Percentiles rank a stretch among this genome's conserved stretches.
Evolutionary conservation across 2,797 vertebrate species (phyloP).

Genomic region (Silurus lanzhouensis): DNA sequence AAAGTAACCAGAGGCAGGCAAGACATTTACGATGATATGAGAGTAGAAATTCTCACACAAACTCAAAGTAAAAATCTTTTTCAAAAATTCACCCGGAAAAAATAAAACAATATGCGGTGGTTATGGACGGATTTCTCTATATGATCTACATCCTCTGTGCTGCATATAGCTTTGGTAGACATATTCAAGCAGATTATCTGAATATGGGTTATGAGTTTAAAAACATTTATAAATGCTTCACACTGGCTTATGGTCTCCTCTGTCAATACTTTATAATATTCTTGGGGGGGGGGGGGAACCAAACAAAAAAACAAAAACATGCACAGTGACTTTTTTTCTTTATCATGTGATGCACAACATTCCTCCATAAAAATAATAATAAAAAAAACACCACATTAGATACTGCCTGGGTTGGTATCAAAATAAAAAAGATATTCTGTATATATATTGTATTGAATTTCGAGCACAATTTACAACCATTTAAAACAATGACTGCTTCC

Average conservation of each 20-base stretch:
- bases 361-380: too few relatives aligned
- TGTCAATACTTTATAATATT: not conserved
- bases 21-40: not conserved
- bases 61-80: not conserved
- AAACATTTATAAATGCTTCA: constrained; percentile 26
- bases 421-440: constrained; percentile 49
- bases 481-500: constrained; percentile 87
- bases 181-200: constrained; percentile 38
- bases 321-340: not conserved
- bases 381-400: not conserved
- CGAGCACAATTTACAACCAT: constrained; percentile 77
- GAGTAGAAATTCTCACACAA: not conserved
- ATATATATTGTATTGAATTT: constrained; percentile 44
- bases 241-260: constrained; percentile 33
- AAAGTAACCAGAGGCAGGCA: constrained; percentile 15
- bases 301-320: not conserved
- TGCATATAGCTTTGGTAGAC: constrained; percentile 34
- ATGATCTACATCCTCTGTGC: constrained; percentile 34
- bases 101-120: not conserved
- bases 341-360: not conserved
- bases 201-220: constrained; percentile 21
- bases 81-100: not conserved
- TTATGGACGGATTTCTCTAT: not conserved
- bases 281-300: not conserved
- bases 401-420: constrained; percentile 58